Evolutionary conservation across 1,140 invertebrate genomes (phyloP).

Genomic region (Atta cephalotes): DNA sequence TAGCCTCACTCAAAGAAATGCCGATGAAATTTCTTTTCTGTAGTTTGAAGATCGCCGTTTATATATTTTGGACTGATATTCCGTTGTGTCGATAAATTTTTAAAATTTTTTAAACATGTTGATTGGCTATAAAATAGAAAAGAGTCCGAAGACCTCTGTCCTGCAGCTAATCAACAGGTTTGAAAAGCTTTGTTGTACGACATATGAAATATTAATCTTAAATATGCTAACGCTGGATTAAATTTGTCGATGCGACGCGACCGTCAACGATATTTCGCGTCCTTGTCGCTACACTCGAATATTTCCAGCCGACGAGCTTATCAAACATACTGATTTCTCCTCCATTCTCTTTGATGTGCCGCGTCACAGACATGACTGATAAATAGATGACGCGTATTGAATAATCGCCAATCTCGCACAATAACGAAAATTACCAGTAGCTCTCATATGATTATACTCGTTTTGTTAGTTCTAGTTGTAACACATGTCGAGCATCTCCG

Average conservation of each 20-base stretch:
- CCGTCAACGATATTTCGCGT: slow-evolving; percentile 10
- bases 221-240: slow-evolving; percentile 52
- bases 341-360: neutral
- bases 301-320: neutral
- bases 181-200: too few relatives aligned
- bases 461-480: neutral
- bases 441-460: slow-evolving; percentile 1
- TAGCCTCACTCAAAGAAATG: neutral
- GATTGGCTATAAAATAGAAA: too few relatives aligned
- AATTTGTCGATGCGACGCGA: slow-evolving; percentile 37
- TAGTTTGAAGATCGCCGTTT: slow-evolving; percentile 35
- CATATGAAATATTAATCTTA: neutral
- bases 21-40: slow-evolving; percentile 61
- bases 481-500: neutral
- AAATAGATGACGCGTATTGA: neutral
- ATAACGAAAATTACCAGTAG: slow-evolving; percentile 19
- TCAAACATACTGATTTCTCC: slow-evolving; percentile 36
- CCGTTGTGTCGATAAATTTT: too few relatives aligned
- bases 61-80: slow-evolving; percentile 16
- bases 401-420: slow-evolving; percentile 24
- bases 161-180: too few relatives aligned
- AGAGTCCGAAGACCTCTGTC: too few relatives aligned
- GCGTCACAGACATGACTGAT: neutral
- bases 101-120: too few relatives aligned
- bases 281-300: neutral